Evolutionary conservation across 2,113 vertebrate species (phyloP), one percentile per base, ranked within the genome.

Genomic region (Scytalopus superciliaris): DNA sequence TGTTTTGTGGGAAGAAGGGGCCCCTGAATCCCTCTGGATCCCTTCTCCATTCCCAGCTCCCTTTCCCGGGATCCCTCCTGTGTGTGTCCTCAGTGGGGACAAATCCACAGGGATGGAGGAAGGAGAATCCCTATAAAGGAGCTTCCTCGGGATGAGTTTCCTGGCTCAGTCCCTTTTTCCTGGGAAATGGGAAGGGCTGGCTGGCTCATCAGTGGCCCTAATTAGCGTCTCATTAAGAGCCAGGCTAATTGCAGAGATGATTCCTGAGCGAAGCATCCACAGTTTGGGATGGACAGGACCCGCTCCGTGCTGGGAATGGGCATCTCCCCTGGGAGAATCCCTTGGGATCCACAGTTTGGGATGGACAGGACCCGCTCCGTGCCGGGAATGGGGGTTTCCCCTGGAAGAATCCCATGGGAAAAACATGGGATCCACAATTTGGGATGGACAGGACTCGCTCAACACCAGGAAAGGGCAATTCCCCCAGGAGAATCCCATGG

Each of bases 251-350:
- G 39, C 4, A 6, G 35, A 17, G 15, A 9, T 2, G 25, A 50
- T 8, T 44, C 59, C 83, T 5, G 1, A 45, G 67, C 7, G 22
- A 67, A 84, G 23, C 11, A 0, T 12, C n/a, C 3, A 4, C 27
- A 12, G 10, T 42, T 16, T 16, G 39, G 49, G 50, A n/a, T 6
- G 27, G 74, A 81, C 15, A 57, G 16, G 12, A 84, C 25, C 49
- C 0, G 0, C 28, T 24, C 31, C 7, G 2, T 1, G 4, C 8
- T 4, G 24, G 12, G 25, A 4, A 33, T 33, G 3, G 10, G 3
- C 0, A 1, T 31, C 19, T 92, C 22, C 50, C 77, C 55, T 42
- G 3, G 8, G 47, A n/a, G n/a, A n/a, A n/a, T n/a, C n/a, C n/a
- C n/a, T n/a, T n/a, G n/a, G n/a, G n/a, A 0, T 12, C n/a, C 3